Evolutionary conservation across 2,888 invertebrate genomes (phyloP).

Genomic region (Drosophila atripex): DNA sequence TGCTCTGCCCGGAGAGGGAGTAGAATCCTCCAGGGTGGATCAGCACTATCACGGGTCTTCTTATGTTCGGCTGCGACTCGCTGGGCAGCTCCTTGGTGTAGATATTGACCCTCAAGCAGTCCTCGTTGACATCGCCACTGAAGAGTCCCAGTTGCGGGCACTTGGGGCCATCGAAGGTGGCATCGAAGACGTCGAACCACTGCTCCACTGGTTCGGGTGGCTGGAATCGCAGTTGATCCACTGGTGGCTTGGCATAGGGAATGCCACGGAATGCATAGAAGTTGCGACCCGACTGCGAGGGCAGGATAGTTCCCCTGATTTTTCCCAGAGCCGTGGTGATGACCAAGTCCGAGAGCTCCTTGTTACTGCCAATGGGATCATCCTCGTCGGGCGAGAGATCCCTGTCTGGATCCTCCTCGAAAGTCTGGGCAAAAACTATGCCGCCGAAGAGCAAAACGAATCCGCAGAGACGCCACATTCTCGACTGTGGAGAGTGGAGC

Average conservation of each 20-base stretch:
- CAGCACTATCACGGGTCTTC: constrained; percentile 87
- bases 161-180: constrained; percentile 86
- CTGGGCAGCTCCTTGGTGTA: constrained; percentile 84
- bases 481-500: constrained; percentile 53
- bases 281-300: constrained; percentile 79
- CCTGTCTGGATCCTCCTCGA: constrained; percentile 39
- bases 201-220: constrained; percentile 84
- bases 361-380: constrained; percentile 72
- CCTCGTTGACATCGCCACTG: constrained; percentile 84
- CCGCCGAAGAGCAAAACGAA: constrained; percentile 31
- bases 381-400: constrained; percentile 31
- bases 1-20: constrained; percentile 86
- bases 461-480: constrained; percentile 52
- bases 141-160: constrained; percentile 84
- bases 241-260: constrained; percentile 82
- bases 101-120: constrained; percentile 86
- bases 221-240: constrained; percentile 79
- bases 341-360: constrained; percentile 81
- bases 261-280: constrained; percentile 84
- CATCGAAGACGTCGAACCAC: constrained; percentile 85
- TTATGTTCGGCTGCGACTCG: constrained; percentile 71
- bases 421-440: constrained; percentile 9
- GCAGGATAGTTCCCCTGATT: constrained; percentile 82
- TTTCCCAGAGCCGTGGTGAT: constrained; percentile 82
- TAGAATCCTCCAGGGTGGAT: constrained; percentile 89